These are phyloP conservation scores for Calycopis cecrops DNA, from an alignment of 1,140 invertebrate species.

Conservation along the genomic window DNA sequence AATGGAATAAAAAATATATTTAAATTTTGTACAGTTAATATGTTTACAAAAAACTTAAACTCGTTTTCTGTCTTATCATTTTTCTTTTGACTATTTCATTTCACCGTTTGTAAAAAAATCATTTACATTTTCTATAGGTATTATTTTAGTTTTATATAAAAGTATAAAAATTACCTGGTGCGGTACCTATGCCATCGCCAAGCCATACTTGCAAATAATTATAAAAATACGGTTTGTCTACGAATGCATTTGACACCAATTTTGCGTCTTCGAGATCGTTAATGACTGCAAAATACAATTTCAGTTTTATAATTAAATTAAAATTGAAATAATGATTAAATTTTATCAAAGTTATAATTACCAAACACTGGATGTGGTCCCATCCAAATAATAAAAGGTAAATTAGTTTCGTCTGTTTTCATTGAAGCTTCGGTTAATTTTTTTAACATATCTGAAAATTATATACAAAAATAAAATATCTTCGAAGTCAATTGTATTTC, in stretches of 20 bases:
- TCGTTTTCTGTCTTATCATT: no score
- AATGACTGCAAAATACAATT: not conserved
- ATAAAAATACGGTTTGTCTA: not conserved
- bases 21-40: no score
- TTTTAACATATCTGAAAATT: not conserved
- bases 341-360: constrained; percentile 19
- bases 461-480: not conserved
- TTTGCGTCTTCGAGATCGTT: not conserved
- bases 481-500: not conserved
- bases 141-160: no score
- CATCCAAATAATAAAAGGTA: constrained; percentile 33
- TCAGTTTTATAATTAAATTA: no score
- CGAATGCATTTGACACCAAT: not conserved
- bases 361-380: constrained; percentile 27
- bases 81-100: no score
- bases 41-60: no score
- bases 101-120: no score
- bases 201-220: not conserved
- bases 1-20: no score
- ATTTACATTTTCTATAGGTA: no score
- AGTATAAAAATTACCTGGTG: not conserved
- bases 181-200: not conserved
- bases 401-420: constrained; percentile 20
- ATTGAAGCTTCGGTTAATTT: constrained; percentile 12
- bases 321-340: no score